A percentile compares a stretch with the other conserved stretches of the same genome.
These are phyloP conservation scores for Standfussiana lucernea DNA, from an alignment of 2,888 invertebrate species.

Conservation along the genomic window DNA sequence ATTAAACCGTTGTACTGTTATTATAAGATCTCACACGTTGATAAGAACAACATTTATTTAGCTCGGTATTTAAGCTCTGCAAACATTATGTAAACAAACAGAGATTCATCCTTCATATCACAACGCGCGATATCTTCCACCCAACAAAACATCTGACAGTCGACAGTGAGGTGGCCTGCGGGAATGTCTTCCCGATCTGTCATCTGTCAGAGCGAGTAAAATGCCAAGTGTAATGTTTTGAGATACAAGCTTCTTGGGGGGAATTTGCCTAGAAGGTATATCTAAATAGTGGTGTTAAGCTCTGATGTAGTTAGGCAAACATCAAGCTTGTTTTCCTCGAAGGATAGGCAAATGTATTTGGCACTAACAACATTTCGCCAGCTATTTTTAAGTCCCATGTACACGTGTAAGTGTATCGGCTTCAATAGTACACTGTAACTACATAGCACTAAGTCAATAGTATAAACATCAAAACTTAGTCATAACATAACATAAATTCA, in stretches of 20 bases:
- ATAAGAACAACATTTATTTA: not conserved
- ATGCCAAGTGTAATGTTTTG: constrained; percentile 32
- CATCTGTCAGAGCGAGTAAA: constrained; percentile 65
- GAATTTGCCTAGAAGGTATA: not conserved
- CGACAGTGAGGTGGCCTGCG: constrained; percentile 54
- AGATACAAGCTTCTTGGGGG: constrained; percentile 13
- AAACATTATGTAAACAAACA: constrained; percentile 21
- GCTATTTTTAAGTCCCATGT: not conserved
- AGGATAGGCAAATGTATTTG: not conserved
- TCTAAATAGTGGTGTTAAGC: not conserved
- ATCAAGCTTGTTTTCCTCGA: not conserved
- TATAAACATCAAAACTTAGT: too few species aligned
- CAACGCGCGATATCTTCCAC: constrained; percentile 40
- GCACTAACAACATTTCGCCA: not conserved
- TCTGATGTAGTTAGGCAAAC: not conserved
- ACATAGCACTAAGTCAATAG: too few species aligned
- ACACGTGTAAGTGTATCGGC: too few species aligned
- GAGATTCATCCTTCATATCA: constrained; percentile 7
- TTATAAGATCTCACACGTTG: not conserved
- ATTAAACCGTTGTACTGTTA: not conserved
- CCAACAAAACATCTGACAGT: constrained; percentile 48
- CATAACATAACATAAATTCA: too few species aligned
- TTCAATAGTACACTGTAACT: too few species aligned
- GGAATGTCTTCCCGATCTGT: constrained; percentile 66
- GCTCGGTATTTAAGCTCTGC: not conserved